Evolutionary conservation across 2,888 invertebrate genomes (phyloP).

Genomic region (Clitarchus hookeri): DNA sequence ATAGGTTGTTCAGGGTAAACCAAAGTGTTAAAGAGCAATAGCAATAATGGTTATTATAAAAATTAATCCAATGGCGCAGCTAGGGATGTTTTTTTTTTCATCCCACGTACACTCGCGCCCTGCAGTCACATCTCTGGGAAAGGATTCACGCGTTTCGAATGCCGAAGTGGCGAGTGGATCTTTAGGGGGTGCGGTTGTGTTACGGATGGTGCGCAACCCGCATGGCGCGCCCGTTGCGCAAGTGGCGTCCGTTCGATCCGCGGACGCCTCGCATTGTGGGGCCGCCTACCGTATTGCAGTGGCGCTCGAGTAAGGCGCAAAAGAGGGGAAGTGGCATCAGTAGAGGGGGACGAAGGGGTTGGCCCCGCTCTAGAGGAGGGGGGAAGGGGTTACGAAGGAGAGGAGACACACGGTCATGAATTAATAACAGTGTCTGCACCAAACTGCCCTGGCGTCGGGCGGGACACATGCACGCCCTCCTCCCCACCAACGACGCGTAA

Average conservation of each 20-base stretch:
- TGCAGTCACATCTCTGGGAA: too few species aligned
- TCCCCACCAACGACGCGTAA: background rate
- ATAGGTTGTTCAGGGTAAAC: too few species aligned
- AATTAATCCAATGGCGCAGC: too few species aligned
- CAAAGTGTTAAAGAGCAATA: too few species aligned
- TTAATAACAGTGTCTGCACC: background rate
- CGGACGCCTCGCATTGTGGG: background rate
- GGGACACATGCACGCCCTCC: background rate
- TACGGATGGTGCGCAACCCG: background rate
- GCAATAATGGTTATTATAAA: too few species aligned
- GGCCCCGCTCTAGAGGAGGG: too few species aligned
- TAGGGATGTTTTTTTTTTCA: too few species aligned
- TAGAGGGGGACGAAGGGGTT: background rate
- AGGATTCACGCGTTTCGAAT: too few species aligned
- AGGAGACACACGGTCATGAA: background rate
- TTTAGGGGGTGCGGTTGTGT: too few species aligned
- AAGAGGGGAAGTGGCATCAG: background rate
- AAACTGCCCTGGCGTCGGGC: background rate
- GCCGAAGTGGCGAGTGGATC: too few species aligned
- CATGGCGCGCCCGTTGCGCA: background rate
- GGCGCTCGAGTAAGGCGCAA: background rate
- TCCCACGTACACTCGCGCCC: too few species aligned
- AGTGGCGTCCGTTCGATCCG: background rate
- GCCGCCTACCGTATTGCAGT: background rate
- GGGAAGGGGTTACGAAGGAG: background rate